Base-by-base conservation (phyloP, 1,140 invertebrate genomes). In the Neodiprion virginianus region DNA sequence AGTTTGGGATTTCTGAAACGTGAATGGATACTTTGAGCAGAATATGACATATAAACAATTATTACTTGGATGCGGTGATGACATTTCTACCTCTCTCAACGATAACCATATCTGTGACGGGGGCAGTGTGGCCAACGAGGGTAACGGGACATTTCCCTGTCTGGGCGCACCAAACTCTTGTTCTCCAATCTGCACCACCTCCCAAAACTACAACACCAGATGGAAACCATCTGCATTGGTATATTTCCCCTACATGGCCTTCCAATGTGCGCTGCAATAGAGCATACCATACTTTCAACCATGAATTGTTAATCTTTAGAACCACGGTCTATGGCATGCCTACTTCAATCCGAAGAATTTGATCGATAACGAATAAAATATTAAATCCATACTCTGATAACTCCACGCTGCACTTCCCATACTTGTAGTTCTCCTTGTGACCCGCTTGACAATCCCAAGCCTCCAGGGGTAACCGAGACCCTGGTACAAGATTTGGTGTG, bases 51-150 rank as follows among this genome's bases (percentile, higher is more conserved):
- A 53, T 12, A 71, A 61, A 48, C 23, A 61, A 73, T 50, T 81
- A 80, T 80, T 83, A 89, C 88, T 91, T 93, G 80, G 93, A 92
- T 53, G 93, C 93, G 65, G 94, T 93, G 28, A 95, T 85, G 40
- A 95, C 85, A 88, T 95, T 95, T 75, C 91, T 89, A 76, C 94
- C 94, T 77, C 89, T 89, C n/a, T 94, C 94, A 73, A 95, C 88
- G 80, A 95, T 91, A 48, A 85, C 89, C 71, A 92, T 84, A 84
- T 94, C 94, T 65, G 89, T 88, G 3, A 95, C 86, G 74, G 92
- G 90, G 90, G 87, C 91, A 72, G 82, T 91, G 80, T 95, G 94
- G 1, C 94, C 94, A 77, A 83, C 89, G 7, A 95, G 83, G 14
- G 92, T 93, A 1, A 92, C 91, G 68, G 93, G 92, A 86, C 93